Conservation (phyloP, 2,113 vertebrate species). For the Ifrita kowaldi region DNA sequence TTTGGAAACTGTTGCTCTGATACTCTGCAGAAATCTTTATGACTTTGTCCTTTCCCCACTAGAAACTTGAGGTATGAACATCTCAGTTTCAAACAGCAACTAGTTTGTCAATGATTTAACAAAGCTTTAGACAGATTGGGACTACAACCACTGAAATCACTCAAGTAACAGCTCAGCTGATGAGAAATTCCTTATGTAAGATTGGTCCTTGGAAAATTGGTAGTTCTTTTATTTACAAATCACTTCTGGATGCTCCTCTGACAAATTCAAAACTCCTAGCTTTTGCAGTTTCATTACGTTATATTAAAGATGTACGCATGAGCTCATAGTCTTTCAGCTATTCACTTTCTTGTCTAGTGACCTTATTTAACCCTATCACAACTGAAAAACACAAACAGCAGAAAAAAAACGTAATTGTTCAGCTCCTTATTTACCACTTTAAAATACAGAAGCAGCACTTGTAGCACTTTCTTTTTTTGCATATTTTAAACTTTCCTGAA, state of each 20-base stretch:
- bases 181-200: background rate
- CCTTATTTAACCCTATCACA: background rate
- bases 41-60: background rate
- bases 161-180: background rate
- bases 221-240: background rate
- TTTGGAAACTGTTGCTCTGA: background rate
- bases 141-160: background rate
- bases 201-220: background rate
- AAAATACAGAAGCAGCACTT: background rate
- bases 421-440: background rate
- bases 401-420: rapidly evolving
- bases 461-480: background rate
- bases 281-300: background rate
- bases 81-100: background rate
- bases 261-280: background rate
- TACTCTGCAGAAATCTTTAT: background rate
- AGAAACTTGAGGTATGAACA: background rate
- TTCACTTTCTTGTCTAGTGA: background rate
- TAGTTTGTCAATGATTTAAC: background rate
- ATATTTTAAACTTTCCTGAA: background rate
- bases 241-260: background rate
- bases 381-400: background rate
- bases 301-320: background rate
- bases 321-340: background rate
- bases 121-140: background rate